These are phyloP conservation scores for Luperina testacea DNA, from an alignment of 2,888 invertebrate genomes.

Conservation along the genomic window DNA sequence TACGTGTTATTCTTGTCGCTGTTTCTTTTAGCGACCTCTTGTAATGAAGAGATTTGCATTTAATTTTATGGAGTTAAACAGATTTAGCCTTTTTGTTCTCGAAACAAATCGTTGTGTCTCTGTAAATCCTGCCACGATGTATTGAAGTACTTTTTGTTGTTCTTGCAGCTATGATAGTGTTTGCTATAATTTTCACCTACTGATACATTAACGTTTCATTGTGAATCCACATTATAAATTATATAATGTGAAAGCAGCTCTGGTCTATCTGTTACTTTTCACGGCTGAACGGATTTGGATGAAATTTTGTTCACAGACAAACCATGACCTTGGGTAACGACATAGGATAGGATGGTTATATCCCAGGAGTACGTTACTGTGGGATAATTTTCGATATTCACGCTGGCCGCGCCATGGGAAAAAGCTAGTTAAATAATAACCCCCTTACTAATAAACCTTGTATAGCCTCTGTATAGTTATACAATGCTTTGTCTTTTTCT, in stretches of 20 bases:
- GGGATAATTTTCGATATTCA: background rate
- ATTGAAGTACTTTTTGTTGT: background rate
- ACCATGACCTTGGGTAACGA: background rate
- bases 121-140: background rate
- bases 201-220: background rate
- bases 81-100: background rate
- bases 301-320: background rate
- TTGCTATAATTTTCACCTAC: background rate
- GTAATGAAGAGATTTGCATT: constrained; percentile 51
- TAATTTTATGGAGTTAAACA: constrained; percentile 19
- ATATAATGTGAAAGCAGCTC: background rate
- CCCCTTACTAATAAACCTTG: no score
- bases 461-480: no score
- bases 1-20: constrained; percentile 29
- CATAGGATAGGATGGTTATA: background rate
- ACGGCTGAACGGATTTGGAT: background rate
- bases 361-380: background rate
- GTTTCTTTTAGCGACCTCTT: constrained; percentile 54
- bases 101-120: background rate
- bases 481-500: no score
- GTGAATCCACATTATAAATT: background rate
- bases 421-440: background rate
- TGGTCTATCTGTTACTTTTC: background rate
- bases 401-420: no score
- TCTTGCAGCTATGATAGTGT: background rate